Conservation (phyloP, 2,888 invertebrate species). For the Drosophila basisetae region DNA sequence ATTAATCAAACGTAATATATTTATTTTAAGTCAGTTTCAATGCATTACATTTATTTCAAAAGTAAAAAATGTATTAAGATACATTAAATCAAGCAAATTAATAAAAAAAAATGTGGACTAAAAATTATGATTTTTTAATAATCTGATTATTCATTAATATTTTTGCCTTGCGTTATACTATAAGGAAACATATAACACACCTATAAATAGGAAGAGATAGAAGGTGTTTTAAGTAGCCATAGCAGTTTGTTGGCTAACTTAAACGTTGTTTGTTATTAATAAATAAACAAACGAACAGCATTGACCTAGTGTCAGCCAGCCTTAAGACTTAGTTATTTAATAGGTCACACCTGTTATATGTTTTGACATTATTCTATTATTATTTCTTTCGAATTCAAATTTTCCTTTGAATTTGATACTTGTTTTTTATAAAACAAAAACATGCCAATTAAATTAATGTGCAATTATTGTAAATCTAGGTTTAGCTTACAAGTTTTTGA, state of each 20-base stretch:
- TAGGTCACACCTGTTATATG: background rate
- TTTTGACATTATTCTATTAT: background rate
- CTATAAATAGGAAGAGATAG: background rate
- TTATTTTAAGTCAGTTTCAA: background rate
- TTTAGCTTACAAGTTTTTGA: background rate
- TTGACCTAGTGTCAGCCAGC: background rate
- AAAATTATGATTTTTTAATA: background rate
- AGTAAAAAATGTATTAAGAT: background rate
- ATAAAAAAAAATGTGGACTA: background rate
- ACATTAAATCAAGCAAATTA: background rate
- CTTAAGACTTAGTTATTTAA: background rate
- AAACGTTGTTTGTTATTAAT: conserved; percentile 2
- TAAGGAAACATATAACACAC: background rate
- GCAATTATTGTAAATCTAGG: background rate
- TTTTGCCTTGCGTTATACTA: background rate
- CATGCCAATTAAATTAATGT: background rate
- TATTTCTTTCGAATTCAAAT: background rate
- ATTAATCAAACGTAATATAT: background rate
- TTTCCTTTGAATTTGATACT: fast-evolving
- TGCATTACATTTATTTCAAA: too few relatives aligned
- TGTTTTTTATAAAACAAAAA: too few relatives aligned
- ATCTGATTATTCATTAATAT: background rate
- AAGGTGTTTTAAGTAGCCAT: background rate
- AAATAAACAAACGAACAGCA: background rate
- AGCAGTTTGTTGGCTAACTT: background rate